Evolutionary conservation across 2,113 vertebrate species (phyloP).

Genomic region (Tenrec ecaudatus): DNA sequence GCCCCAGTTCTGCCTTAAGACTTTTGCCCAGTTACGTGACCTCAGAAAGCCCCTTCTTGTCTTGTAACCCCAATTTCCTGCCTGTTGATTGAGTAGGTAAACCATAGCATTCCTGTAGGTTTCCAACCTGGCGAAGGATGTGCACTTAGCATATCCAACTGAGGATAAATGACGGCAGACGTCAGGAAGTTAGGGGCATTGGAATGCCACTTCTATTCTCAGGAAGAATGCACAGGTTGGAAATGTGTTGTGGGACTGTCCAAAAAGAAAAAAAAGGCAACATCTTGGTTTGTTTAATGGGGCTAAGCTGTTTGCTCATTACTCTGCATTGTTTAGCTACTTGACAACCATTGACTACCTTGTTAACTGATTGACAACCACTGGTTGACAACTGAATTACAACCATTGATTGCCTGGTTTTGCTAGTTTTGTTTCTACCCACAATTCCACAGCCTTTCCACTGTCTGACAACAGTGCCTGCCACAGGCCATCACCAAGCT

Average conservation of each 20-base stretch:
- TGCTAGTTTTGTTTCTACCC: too few relatives aligned
- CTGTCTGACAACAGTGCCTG: neutral
- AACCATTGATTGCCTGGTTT: too few relatives aligned
- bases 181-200: neutral
- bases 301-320: neutral
- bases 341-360: neutral
- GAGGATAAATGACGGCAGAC: neutral
- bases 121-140: neutral
- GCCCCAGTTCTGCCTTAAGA: neutral
- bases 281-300: neutral
- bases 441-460: too few relatives aligned
- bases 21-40: neutral
- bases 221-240: neutral
- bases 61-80: neutral
- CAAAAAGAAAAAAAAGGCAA: too few relatives aligned
- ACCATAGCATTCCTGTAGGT: neutral
- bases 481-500: neutral
- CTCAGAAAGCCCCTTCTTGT: neutral
- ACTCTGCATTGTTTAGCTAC: rapidly evolving
- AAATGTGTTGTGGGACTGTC: neutral
- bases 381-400: neutral
- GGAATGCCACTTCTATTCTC: neutral
- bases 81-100: neutral
- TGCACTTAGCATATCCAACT: neutral
- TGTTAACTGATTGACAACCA: too few relatives aligned